Percentiles rank a stretch among this genome's conserved stretches.
These are phyloP conservation scores for Synergus japonicus DNA, from an alignment of 2,888 invertebrate species.

Conservation along the genomic window DNA sequence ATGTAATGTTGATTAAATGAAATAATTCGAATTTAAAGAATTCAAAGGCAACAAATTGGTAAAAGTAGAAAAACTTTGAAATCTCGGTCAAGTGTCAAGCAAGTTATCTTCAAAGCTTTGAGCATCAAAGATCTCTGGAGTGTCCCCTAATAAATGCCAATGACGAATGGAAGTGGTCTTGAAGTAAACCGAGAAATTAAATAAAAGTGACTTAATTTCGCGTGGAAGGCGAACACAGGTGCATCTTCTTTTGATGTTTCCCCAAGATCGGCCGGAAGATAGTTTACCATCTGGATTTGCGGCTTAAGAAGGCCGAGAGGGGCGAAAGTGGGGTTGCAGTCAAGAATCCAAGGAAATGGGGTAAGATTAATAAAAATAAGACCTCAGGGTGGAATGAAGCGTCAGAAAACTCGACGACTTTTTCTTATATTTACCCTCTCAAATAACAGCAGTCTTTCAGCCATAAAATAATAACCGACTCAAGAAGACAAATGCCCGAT, in stretches of 20 bases:
- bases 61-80: not conserved
- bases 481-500: slow-evolving; percentile 3
- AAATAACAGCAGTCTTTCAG: slow-evolving; percentile 29
- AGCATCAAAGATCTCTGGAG: not conserved
- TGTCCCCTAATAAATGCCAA: slow-evolving; percentile 2
- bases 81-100: not conserved
- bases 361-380: slow-evolving; percentile 54
- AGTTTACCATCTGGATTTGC: slow-evolving; percentile 55
- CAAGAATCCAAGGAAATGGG: slow-evolving; percentile 28
- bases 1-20: not conserved
- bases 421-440: slow-evolving; percentile 5
- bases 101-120: not conserved
- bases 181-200: slow-evolving; percentile 56
- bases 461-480: slow-evolving; percentile 25
- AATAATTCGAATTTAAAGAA: not conserved
- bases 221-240: slow-evolving; percentile 35
- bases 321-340: slow-evolving; percentile 11
- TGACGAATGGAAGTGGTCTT: slow-evolving; percentile 50
- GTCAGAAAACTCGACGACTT: slow-evolving; percentile 36
- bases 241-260: slow-evolving; percentile 46
- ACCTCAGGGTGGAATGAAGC: slow-evolving; percentile 26
- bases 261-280: slow-evolving; percentile 46
- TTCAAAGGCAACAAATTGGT: not conserved
- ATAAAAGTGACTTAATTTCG: slow-evolving; percentile 59
- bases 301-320: slow-evolving; percentile 15